A percentile compares a stretch with the other conserved stretches of the same genome.
These are phyloP conservation scores for Hydractinia symbiolongicarpus DNA, from an alignment of 30 jellyfish, hydroid and myxozoan genomes.

Conservation along the genomic window DNA sequence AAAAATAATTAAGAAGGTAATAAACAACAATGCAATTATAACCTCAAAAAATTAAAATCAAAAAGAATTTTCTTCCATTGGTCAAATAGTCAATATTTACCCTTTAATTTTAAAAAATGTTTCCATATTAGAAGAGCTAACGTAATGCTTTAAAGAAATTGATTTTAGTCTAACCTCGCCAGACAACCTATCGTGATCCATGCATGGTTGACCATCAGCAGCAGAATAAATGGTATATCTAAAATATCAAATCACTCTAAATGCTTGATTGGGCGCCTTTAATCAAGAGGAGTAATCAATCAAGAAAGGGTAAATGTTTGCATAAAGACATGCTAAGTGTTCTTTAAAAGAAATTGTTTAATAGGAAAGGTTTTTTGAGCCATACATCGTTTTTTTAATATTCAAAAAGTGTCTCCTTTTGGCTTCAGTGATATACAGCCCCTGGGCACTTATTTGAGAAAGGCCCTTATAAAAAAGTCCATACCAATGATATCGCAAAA, in stretches of 20 bases:
- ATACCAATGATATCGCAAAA: no score
- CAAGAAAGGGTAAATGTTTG: no score
- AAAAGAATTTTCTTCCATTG: background rate
- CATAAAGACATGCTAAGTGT: no score
- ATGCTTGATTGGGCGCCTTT: no score
- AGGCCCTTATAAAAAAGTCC: no score
- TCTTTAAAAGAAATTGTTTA: background rate
- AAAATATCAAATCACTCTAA: background rate
- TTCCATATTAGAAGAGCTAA: background rate
- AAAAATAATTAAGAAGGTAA: no score
- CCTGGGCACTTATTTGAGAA: no score
- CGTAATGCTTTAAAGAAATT: background rate
- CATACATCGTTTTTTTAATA: background rate
- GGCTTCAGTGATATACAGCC: background rate
- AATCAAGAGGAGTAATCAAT: no score
- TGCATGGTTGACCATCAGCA: slow-evolving; percentile 94
- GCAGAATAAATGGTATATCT: slow-evolving; percentile 90
- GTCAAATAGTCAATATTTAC: background rate
- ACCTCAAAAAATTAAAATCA: background rate
- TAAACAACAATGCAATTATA: background rate
- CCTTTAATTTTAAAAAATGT: no score
- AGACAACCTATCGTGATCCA: slow-evolving; percentile 97
- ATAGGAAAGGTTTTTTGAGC: background rate
- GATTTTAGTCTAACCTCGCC: slow-evolving; percentile 71
- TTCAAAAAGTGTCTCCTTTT: background rate